phyloP scores from a whole-genome alignment of 1,140 invertebrate genomes.

The Pteromalus puparum region DNA sequence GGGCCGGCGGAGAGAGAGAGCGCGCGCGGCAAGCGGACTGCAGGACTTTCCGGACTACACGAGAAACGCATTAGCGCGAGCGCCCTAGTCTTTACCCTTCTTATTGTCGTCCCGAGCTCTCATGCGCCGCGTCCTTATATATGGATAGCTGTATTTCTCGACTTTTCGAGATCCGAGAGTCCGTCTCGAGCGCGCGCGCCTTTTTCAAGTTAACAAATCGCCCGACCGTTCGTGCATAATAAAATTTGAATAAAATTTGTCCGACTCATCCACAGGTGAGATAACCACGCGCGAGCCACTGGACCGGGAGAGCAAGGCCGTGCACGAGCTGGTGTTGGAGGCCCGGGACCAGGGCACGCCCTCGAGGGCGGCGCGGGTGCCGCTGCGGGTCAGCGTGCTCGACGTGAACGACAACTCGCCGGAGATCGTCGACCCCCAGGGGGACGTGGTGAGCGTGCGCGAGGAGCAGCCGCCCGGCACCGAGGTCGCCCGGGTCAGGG shows the following conservation, averaged over 20 bases:
- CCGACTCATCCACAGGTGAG: conserved; percentile 79
- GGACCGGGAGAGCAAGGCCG: conserved; percentile 87
- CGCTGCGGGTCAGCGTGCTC: conserved; percentile 83
- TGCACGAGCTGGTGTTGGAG: conserved; percentile 89
- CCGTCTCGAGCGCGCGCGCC: too few relatives aligned
- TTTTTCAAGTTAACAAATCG: neutral
- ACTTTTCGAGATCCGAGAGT: neutral
- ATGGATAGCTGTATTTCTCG: neutral
- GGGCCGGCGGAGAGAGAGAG: too few relatives aligned
- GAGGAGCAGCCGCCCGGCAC: conserved; percentile 91
- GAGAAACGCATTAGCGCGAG: conserved; percentile 67
- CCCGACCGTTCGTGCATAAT: neutral
- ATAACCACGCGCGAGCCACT: conserved; percentile 88
- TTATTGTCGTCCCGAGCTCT: conserved; percentile 3
- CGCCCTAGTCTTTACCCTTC: conserved; percentile 52
- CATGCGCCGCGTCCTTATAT: neutral
- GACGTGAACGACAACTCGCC: conserved; percentile 95
- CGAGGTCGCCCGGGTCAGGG: conserved; percentile 89
- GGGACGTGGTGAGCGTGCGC: conserved; percentile 90
- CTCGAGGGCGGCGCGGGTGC: conserved; percentile 82
- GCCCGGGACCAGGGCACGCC: conserved; percentile 90
- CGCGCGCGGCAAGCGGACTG: neutral
- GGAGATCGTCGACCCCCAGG: conserved; percentile 90
- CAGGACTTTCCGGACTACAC: conserved; percentile 62
- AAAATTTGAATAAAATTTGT: conserved; percentile 7